Evolutionary conservation across 2,797 vertebrate species (phyloP), one percentile per base, ranked within the genome.

Genomic region (Thripadectes ignobilis): DNA sequence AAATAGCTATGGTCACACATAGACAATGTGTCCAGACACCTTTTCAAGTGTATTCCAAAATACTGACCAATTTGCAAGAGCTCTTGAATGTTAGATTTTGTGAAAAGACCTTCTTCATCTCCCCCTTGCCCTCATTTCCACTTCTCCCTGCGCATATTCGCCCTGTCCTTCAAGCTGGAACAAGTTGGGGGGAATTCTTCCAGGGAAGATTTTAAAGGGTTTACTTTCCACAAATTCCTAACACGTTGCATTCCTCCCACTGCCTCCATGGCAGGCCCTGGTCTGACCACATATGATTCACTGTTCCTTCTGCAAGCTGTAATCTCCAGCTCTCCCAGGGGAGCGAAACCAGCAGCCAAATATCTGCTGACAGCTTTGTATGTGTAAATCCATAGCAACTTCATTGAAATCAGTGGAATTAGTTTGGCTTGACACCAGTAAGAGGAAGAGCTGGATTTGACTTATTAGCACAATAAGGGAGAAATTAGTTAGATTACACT

Each of bases 381-480:
- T 71, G 69, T 85, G 66, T 76, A 93, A 96, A 96, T 86, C 94
- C 79, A 81, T 58, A 82, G 89, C 74, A 95, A 86, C 89, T 91
- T 67, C 82, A 85, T 27, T 66, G 82, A 96, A 93, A 94, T 88
- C 73, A 76, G 66, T 5, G 7, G 66, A 94, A 95, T 94, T 95
- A 91, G 51, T 86, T 92, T 93, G 91, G 82, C 79, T 88, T 95
- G 73, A 95, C 82, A 96, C 76, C 63, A 75, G 85, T 89, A 78
- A 76, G 92, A 88, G 83, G 69, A 74, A 85, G 89, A 93, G 85
- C 27, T 7, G 67, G 74, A 96, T 94, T 96, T 94, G 68, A 88
- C 80, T 93, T 95, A 96, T 92, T 95, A 96, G 77, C 76, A 81
- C 83, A 96, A 87, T 93, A 94, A 96, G 13, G 1, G 57, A 87